phyloP scores from a whole-genome alignment of 2,888 invertebrate genomes.

The Polydrusus tereticollis region DNA sequence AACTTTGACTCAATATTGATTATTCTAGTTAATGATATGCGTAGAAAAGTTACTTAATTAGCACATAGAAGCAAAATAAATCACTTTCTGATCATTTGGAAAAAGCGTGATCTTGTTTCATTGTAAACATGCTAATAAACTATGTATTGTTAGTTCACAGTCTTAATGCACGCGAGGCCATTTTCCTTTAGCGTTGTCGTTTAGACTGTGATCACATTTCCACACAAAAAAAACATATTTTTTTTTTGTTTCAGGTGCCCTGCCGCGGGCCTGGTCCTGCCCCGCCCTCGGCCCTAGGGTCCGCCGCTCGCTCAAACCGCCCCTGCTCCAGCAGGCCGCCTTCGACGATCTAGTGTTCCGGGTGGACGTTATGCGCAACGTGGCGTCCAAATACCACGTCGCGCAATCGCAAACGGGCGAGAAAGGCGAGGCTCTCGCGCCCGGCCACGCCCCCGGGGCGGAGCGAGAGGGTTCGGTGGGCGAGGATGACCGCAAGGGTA shows the following conservation, averaged over 20 bases:
- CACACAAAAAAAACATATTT: too few species aligned
- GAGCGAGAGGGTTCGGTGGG: conserved; percentile 59
- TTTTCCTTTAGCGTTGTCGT: too few species aligned
- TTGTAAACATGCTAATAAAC: background rate
- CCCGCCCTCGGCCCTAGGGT: conserved; percentile 68
- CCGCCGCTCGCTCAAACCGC: conserved; percentile 79
- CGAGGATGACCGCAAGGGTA: background rate
- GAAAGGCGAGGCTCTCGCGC: background rate
- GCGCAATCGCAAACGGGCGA: background rate
- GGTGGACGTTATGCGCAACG: conserved; percentile 87
- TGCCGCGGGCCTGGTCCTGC: conserved; percentile 66
- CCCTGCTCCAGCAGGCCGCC: conserved; percentile 87
- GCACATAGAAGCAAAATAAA: background rate
- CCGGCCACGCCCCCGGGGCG: conserved; percentile 40
- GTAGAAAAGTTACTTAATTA: conserved; percentile 4
- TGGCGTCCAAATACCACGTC: conserved; percentile 71
- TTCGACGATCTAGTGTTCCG: conserved; percentile 86
- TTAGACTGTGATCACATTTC: too few species aligned
- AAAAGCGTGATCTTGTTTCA: background rate
- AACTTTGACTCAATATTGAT: background rate
- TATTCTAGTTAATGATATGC: background rate
- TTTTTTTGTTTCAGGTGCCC: conserved; percentile 59
- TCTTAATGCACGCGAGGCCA: too few species aligned
- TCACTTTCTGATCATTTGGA: background rate
- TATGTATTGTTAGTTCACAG: background rate